Base-by-base conservation (phyloP, 2,888 invertebrate species). In the Hydropsyche betteni region DNA sequence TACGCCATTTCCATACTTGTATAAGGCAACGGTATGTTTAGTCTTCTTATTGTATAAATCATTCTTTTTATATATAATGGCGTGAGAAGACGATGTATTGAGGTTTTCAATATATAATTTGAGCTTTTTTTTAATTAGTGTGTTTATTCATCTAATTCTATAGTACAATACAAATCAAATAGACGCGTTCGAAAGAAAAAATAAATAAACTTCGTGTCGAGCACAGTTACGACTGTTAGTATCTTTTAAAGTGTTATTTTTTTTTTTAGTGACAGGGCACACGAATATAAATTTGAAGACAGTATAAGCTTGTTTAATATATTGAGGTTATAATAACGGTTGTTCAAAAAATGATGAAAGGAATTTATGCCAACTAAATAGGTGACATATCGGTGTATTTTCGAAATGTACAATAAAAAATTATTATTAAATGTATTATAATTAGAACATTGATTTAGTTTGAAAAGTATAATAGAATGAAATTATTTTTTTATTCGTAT, bases 21-120 rank as follows among this genome's bases (percentile, higher is more conserved):
- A 44, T 69, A 50, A 51, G 7, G 38, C 70, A 70, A 70, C 70
- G 70, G 70, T 70, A 53, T n/a, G 53, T 70, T 53, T 51, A 34
- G 51, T 44, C 33, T 70, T 53, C 10, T 70, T 34, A 70, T 70
- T 16, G 33, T 12, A 70, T 24, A 24, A 24, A 70, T 70, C 33
- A 34, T 10, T 24, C 16, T 53, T 14, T 14, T 5, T 10, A 6
- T 24, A 24, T 58, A 16, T 58, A 58, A 58, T 58, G 5, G 16
- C 24, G 58, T 16, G 58, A 58, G 24, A 24, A 24, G 24, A 58
- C 10, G 3, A 44, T 8, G 7, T 44, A 44, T 44, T 44, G 10
- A 24, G 24, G 24, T 2, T 10, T 44, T 44, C 1, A 44, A 44
- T 44, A 44, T 1, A 44, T 8, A 44, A 44, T 44, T 8, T 44